phyloP scores from a whole-genome alignment of 2,888 invertebrate species.

The Callosobruchus maculatus region DNA sequence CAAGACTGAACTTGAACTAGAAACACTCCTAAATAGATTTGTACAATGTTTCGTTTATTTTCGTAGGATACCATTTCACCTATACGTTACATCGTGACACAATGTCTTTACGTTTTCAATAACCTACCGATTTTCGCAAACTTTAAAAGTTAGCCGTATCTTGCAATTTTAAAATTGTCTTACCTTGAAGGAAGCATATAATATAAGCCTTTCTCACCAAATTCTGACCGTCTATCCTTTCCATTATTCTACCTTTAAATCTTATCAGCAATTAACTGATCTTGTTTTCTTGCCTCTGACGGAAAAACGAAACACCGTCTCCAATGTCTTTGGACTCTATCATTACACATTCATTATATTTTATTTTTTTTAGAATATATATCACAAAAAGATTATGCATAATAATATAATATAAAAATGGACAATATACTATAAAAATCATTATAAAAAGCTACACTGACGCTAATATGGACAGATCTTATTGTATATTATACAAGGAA shows the following conservation, averaged over 20 bases:
- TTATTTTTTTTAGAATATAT: constrained; percentile 42
- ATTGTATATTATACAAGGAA: constrained; percentile 26
- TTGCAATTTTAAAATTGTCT: no score
- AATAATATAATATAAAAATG: constrained; percentile 40
- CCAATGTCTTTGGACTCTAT: neutral
- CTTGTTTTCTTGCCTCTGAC: neutral
- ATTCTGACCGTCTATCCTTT: neutral
- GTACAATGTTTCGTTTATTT: no score
- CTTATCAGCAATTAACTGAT: neutral
- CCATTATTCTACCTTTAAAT: neutral
- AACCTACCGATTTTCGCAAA: no score
- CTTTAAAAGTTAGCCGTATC: no score
- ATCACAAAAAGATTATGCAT: constrained; percentile 48
- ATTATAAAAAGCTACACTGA: constrained; percentile 48
- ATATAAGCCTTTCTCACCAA: neutral
- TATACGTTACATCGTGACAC: no score
- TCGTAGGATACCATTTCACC: no score
- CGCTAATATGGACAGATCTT: constrained; percentile 41
- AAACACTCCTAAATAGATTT: no score
- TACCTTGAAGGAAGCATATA: no score
- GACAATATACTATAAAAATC: constrained; percentile 43
- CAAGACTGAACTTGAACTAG: no score
- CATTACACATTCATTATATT: constrained; percentile 16
- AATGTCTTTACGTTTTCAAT: no score
- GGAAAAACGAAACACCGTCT: neutral